Percentiles rank a stretch among this genome's conserved stretches.
Evolutionary conservation across 2,888 invertebrate genomes (phyloP).

Genomic region (Sminthurides aquaticus): DNA sequence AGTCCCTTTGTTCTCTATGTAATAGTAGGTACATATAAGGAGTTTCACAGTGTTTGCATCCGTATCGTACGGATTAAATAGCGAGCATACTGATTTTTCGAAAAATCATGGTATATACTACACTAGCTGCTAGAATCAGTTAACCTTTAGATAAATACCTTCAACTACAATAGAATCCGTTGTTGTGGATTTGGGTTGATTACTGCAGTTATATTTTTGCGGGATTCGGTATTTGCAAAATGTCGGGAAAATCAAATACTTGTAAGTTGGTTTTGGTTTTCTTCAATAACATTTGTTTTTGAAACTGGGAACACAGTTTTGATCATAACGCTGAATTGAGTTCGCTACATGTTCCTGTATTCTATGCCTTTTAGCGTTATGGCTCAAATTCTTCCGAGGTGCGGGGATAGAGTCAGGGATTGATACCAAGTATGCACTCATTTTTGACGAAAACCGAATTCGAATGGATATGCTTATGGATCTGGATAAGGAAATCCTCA

Average conservation of each 20-base stretch:
- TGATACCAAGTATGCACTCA: constrained; percentile 73
- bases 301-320: not conserved
- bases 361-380: constrained; percentile 59
- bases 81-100: too few species aligned
- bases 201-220: not conserved
- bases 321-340: not conserved
- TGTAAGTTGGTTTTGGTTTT: not conserved
- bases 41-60: too few species aligned
- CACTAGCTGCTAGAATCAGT: too few species aligned
- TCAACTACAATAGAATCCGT: too few species aligned
- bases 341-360: not conserved
- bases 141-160: too few species aligned
- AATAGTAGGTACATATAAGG: too few species aligned
- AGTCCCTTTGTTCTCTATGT: too few species aligned
- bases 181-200: not conserved
- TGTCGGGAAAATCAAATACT: not conserved
- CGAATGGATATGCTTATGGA: constrained; percentile 78
- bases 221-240: not conserved
- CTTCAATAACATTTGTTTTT: not conserved
- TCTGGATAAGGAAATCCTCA: constrained; percentile 74
- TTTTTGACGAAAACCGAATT: constrained; percentile 79
- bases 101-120: too few species aligned
- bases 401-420: constrained; percentile 74
- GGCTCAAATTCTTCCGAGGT: constrained; percentile 79
- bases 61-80: too few species aligned